Evolutionary conservation across 1,140 invertebrate genomes (phyloP).

Genomic region (Steinernema feltiae): DNA sequence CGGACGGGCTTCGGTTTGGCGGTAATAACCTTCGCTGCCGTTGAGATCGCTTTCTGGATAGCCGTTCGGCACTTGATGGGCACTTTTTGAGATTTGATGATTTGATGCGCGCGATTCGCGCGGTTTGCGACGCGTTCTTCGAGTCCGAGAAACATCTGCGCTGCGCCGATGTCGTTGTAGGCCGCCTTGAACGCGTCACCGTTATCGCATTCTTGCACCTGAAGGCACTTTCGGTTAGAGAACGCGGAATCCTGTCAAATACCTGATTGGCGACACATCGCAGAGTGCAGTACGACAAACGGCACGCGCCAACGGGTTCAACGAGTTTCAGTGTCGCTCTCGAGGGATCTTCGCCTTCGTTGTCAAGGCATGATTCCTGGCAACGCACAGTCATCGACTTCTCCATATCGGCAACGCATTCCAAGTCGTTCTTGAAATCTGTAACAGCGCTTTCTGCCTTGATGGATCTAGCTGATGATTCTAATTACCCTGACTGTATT

Average conservation of each 20-base stretch:
- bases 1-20: neutral
- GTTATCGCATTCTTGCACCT: conserved; percentile 4
- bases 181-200: neutral
- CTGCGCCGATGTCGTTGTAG: neutral
- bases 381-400: conserved; percentile 4
- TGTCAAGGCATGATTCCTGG: neutral
- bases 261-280: neutral
- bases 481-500: neutral
- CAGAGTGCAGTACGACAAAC: neutral
- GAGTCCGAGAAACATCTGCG: neutral
- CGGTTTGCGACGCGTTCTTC: neutral
- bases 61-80: neutral
- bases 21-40: neutral
- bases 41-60: conserved; percentile 13
- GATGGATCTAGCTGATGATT: too few species aligned
- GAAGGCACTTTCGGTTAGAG: neutral
- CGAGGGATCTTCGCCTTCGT: neutral
- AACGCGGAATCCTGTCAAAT: neutral
- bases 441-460: too few species aligned
- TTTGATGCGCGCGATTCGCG: neutral
- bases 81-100: conserved; percentile 10
- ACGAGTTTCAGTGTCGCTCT: neutral
- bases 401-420: neutral
- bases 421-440: neutral
- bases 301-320: neutral